Base-by-base conservation (phyloP, 2,888 invertebrate genomes). In the Beris morrisii region DNA sequence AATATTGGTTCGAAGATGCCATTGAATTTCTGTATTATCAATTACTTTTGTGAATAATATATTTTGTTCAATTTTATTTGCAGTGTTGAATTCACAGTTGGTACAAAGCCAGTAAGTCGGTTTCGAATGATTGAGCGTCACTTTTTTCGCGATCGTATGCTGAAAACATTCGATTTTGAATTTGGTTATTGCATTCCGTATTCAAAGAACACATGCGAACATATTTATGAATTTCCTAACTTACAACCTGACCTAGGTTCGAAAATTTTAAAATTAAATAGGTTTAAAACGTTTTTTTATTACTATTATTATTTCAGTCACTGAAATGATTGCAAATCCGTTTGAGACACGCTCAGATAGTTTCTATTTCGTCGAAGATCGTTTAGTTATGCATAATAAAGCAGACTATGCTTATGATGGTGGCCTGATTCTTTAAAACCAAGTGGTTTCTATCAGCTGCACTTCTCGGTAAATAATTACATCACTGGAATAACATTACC, bases 181-280 rank as follows among this genome's bases (percentile, higher is more conserved):
- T 99, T 99, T 85, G 98, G 98, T 55, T 99, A 97, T 81, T 98
- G 98, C 81, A 97, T 99, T 82, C 98, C 98, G 53, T 93, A 93
- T 82, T 97, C 96, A 69, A 89, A 92, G 77, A 99, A 99, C 80
- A 95, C 97, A 11, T 97, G 97, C 81, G 98, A 99, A 83, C 98
- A 98, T 81, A 98, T 99, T 81, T 99, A 99, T 76, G 97, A 98
- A 82, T 97, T 99, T 83, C 98, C 98, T 11, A 85, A 89, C 67
- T 84, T 98, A 74, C 89, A 91, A 69, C 85, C 89, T 61, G 92
- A 93, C 75, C 84, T 95, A 76, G 90, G 97, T 97, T 85, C 22
- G 22, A 22, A 86, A 87, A 82, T 6, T 11, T 52, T 22, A 11
- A 44, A 44, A 44, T 22, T 22, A 22, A 22, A 22, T 22, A 2